phyloP scores from a whole-genome alignment of 2,113 vertebrate genomes.

The Rallus limicola region DNA sequence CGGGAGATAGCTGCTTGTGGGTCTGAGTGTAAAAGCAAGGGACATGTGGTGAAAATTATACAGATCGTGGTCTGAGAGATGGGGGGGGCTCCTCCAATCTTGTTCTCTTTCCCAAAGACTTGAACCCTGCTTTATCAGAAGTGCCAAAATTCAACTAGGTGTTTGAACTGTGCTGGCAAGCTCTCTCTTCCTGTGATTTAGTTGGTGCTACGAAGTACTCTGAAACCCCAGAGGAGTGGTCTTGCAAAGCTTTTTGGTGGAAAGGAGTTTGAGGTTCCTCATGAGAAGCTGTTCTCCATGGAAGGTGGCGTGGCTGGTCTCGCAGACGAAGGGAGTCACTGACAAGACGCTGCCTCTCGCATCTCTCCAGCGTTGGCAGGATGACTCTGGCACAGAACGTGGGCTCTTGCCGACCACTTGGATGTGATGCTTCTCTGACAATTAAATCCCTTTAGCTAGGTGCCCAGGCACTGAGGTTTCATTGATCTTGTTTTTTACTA shows the following conservation, averaged over 20 bases:
- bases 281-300: neutral
- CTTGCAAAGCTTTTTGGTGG: neutral
- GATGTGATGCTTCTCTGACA: neutral
- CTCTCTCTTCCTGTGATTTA: rapidly evolving
- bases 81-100: rapidly evolving
- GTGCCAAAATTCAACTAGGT: neutral
- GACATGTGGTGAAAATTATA: rapidly evolving
- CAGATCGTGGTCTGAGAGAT: neutral
- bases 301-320: rapidly evolving
- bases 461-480: neutral
- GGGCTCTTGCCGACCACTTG: neutral
- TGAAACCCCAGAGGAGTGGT: neutral
- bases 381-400: neutral
- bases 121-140: neutral
- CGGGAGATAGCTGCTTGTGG: rapidly evolving
- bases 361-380: neutral
- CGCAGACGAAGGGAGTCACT: neutral
- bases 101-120: neutral
- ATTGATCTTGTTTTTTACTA: neutral
- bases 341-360: rapidly evolving
- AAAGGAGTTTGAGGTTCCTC: neutral
- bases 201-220: neutral
- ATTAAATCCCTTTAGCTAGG: neutral
- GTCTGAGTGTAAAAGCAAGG: neutral
- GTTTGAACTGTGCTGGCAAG: neutral